Conservation (phyloP, 2,797 vertebrate species). For the Pangasius krempfi region DNA sequence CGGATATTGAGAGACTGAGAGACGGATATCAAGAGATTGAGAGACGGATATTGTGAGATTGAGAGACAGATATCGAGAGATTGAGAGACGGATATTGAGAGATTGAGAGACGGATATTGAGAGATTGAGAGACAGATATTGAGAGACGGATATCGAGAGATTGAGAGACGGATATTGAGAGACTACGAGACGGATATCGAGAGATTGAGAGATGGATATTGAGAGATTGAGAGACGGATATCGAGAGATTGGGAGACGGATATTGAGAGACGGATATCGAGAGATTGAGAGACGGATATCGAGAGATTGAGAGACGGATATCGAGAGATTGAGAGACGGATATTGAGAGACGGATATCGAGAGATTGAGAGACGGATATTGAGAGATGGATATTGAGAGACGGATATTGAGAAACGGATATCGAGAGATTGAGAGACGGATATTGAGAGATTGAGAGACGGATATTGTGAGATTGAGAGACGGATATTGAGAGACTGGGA, state of each 20-base stretch:
- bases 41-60: slow-evolving; percentile 12
- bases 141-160: neutral
- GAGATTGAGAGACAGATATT: neutral
- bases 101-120: neutral
- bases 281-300: too few relatives aligned
- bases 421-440: too few relatives aligned
- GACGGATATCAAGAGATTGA: neutral
- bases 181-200: neutral
- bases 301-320: too few relatives aligned
- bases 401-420: too few relatives aligned
- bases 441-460: too few relatives aligned
- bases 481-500: too few relatives aligned
- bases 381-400: too few relatives aligned
- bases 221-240: slow-evolving; percentile 34
- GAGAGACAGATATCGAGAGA: neutral
- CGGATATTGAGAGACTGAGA: neutral
- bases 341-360: too few relatives aligned
- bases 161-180: neutral
- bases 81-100: neutral
- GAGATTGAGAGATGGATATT: neutral
- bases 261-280: neutral
- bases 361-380: too few relatives aligned
- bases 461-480: too few relatives aligned
- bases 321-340: too few relatives aligned
- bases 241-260: neutral